Evolutionary conservation across 2,888 invertebrate species (phyloP), one percentile per base, ranked within the genome.

Genomic region (Steromphala cineraria): DNA sequence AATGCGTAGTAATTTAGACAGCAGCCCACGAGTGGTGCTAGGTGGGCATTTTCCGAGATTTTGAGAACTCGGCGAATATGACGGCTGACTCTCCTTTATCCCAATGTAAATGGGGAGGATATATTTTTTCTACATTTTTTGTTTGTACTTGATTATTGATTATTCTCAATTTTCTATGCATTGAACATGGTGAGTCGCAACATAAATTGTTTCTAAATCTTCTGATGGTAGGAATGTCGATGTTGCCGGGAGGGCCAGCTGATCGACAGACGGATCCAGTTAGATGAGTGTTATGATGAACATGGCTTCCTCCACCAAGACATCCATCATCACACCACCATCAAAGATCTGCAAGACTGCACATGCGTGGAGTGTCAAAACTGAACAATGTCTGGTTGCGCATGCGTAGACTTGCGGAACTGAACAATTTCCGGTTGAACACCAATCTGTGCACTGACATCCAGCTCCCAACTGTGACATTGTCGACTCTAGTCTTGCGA

Each of bases 221-320:
- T 67, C 62, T 46, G 53, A 40, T 76, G 82, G 0, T 79, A 86
- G 86, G 82, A 86, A 53, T 87, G 87, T 40, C 83, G 82, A 17
- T 87, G 87, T 75, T 87, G 87, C 53, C 82, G 84, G 21, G 87
- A 86, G 31, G 79, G 82, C 0, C 19, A 74, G 1, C 71, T 86
- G 74, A 67, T 74, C 7, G 77, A 78, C 1, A 79, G 82, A 21
- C 77, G 62, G 0, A 80, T 86, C 13, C 67, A 75, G 3, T 79
- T 87, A 52, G 53, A 75, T 3, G 78, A 83, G 19, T 87, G 87
- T 67, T 86, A 82, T 67, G 79, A 83, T 67, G 78, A 75, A 17
- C 83, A 83, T 53, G 82, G 83, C 3, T 28, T 75, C 2, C 67
- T 82, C 17, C 19, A 86, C 17, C 81, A 79, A 2, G 83, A 82